phyloP scores from a whole-genome alignment of 1,140 invertebrate species.

The Radopholus similis region DNA sequence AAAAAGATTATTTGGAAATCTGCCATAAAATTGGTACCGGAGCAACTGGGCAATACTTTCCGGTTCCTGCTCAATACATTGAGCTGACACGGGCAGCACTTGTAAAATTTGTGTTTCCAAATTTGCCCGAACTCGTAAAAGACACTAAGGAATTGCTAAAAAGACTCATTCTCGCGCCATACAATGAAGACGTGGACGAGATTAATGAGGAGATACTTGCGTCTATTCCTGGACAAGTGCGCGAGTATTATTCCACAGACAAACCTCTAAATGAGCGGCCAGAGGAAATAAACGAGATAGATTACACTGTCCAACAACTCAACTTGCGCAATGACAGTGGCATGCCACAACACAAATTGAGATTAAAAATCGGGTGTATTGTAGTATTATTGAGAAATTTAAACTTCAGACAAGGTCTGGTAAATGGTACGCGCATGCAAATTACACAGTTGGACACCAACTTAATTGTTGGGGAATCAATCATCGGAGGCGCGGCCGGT shows the following conservation, averaged over 20 bases:
- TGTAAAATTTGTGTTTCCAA: slow-evolving; percentile 2
- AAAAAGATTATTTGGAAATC: neutral
- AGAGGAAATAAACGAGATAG: neutral
- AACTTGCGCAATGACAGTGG: neutral
- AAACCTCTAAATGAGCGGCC: neutral
- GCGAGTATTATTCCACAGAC: neutral
- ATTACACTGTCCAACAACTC: neutral
- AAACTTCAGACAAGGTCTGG: neutral
- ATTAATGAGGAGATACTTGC: neutral
- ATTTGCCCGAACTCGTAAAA: neutral
- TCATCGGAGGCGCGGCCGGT: neutral
- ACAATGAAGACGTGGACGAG: neutral
- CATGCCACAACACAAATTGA: slow-evolving; percentile 10
- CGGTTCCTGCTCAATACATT: neutral
- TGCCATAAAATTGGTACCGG: neutral
- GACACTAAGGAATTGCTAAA: neutral
- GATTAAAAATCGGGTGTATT: slow-evolving; percentile 9
- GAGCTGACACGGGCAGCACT: neutral
- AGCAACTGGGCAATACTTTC: neutral
- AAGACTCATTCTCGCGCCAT: neutral
- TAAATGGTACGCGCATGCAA: slow-evolving; percentile 19
- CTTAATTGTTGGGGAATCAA: neutral
- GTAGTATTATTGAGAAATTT: slow-evolving; percentile 5
- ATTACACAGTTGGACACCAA: neutral
- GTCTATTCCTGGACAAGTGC: neutral